Percentiles rank a stretch among this genome's conserved stretches.
Conservation (phyloP, 1,140 invertebrate genomes). For the Lycorma delicatula region DNA sequence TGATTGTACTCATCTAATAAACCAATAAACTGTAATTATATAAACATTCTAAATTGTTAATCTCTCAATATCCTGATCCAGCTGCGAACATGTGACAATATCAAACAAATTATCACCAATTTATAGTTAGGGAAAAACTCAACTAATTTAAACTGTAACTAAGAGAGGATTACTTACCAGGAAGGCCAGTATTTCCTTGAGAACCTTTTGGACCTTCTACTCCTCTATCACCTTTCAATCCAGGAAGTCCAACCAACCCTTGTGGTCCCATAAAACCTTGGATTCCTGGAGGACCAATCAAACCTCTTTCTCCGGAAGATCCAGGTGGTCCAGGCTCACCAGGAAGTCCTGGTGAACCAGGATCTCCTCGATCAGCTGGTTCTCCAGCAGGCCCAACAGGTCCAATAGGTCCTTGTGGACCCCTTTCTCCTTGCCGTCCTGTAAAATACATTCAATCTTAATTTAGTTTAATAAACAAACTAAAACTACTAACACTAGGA, state of each 20-base stretch:
- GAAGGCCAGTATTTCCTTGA: slow-evolving; percentile 56
- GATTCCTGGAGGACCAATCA: slow-evolving; percentile 49
- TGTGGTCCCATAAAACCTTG: slow-evolving; percentile 57
- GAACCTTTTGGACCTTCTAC: slow-evolving; percentile 56
- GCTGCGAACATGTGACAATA: too few relatives aligned
- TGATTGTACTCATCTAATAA: too few relatives aligned
- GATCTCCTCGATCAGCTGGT: slow-evolving; percentile 63
- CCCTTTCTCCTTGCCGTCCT: slow-evolving; percentile 58
- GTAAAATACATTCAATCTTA: too few relatives aligned
- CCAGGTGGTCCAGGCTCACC: slow-evolving; percentile 65
- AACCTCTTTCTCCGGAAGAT: slow-evolving; percentile 55
- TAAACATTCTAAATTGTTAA: too few relatives aligned
- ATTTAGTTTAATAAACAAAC: too few relatives aligned
- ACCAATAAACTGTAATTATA: too few relatives aligned
- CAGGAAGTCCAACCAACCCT: slow-evolving; percentile 50
- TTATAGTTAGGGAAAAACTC: background rate
- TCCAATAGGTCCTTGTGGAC: slow-evolving; percentile 56
- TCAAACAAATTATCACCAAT: slow-evolving; percentile 1
- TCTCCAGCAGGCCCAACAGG: slow-evolving; percentile 63
- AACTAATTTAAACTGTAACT: background rate
- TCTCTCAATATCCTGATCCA: too few relatives aligned
- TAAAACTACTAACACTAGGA: too few relatives aligned
- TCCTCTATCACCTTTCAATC: slow-evolving; percentile 66
- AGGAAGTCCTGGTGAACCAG: slow-evolving; percentile 57
- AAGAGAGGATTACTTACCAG: slow-evolving; percentile 38